A percentile compares a stretch with the other conserved stretches of the same genome.
phyloP scores from a whole-genome alignment of 2,888 invertebrate species.

The Tineola bisselliella region DNA sequence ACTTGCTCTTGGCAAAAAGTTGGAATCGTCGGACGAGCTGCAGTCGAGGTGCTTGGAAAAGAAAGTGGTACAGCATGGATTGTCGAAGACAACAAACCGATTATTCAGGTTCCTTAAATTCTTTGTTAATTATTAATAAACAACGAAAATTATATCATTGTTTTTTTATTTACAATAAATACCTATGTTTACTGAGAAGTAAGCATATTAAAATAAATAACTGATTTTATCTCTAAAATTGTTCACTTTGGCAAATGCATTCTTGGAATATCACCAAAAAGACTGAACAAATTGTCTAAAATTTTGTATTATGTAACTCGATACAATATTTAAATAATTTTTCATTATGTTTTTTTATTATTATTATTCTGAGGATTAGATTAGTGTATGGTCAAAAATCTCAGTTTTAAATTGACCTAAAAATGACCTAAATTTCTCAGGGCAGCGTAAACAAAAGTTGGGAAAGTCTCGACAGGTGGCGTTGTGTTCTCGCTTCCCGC shows the following conservation, averaged over 20 bases:
- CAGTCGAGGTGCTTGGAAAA: slow-evolving; percentile 34
- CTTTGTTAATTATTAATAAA: background rate
- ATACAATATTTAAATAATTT: no score
- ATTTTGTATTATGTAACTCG: background rate
- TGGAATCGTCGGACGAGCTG: slow-evolving; percentile 32
- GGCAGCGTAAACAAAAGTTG: slow-evolving; percentile 6
- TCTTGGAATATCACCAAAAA: background rate
- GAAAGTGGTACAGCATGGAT: slow-evolving; percentile 64
- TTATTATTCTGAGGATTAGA: no score
- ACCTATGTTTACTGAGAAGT: background rate
- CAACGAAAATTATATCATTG: background rate
- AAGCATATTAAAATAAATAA: background rate
- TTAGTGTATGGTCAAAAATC: background rate
- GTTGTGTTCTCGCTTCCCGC: slow-evolving; percentile 17
- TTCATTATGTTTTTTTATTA: no score
- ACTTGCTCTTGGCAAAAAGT: slow-evolving; percentile 31
- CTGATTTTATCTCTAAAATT: background rate
- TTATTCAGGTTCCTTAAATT: slow-evolving; percentile 26
- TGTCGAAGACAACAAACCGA: slow-evolving; percentile 46
- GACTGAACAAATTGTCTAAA: background rate
- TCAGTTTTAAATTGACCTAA: background rate
- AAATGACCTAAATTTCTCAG: slow-evolving; percentile 3
- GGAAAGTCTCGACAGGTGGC: slow-evolving; percentile 11
- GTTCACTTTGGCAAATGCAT: background rate
- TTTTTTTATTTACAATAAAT: background rate